Evolutionary conservation across 2,888 invertebrate species (phyloP).

Genomic region (Mythimna lalbum): DNA sequence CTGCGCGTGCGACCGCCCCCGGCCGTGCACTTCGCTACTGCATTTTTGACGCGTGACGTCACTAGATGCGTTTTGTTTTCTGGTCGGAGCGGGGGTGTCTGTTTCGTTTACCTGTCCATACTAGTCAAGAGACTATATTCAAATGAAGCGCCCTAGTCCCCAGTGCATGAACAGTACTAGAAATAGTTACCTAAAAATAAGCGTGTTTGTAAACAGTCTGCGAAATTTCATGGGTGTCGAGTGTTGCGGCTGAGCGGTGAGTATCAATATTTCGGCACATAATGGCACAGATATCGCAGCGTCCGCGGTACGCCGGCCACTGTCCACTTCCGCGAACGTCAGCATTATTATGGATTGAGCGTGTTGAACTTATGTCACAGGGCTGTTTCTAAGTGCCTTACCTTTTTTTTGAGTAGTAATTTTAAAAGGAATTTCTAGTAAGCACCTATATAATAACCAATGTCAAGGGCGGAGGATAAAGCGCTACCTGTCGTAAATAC

Average conservation of each 20-base stretch:
- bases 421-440: conserved; percentile 11
- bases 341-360: conserved; percentile 78
- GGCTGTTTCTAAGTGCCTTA: conserved; percentile 51
- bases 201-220: conserved; percentile 66
- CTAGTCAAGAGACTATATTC: conserved; percentile 13
- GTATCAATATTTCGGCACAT: conserved; percentile 55
- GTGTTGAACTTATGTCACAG: conserved; percentile 72
- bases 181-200: conserved; percentile 65
- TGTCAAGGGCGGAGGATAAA: conserved; percentile 38
- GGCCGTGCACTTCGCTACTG: conserved; percentile 86
- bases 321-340: conserved; percentile 80
- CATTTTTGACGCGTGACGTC: conserved; percentile 86
- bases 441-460: conserved; percentile 16
- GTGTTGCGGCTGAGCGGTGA: conserved; percentile 31
- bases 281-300: conserved; percentile 53
- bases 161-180: conserved; percentile 38
- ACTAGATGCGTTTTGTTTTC: conserved; percentile 63
- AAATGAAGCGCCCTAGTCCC: conserved; percentile 13
- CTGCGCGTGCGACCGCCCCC: conserved; percentile 86
- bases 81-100: conserved; percentile 26
- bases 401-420: conserved; percentile 13
- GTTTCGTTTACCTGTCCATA: conserved; percentile 50
- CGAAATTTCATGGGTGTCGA: conserved; percentile 47
- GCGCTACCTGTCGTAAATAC: conserved; percentile 21
- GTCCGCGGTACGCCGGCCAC: conserved; percentile 47